These are phyloP conservation scores for Nycticryphes semicollaris DNA, from an alignment of 2,113 vertebrate genomes.

Conservation along the genomic window DNA sequence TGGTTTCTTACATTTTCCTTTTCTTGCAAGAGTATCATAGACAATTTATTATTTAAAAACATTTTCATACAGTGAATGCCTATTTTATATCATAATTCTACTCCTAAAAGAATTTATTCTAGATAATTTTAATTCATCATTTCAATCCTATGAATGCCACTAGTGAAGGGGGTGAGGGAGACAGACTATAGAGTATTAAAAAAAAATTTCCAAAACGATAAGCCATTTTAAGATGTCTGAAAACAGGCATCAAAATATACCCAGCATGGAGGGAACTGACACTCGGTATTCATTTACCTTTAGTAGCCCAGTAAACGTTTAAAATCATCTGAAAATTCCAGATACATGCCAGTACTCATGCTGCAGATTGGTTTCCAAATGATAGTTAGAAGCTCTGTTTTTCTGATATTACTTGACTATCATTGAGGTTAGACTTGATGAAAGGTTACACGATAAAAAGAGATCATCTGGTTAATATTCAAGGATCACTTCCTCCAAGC, in stretches of 20 bases:
- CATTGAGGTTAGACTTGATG: background rate
- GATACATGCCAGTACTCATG: background rate
- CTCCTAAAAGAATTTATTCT: background rate
- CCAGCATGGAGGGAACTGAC: background rate
- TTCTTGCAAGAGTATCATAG: background rate
- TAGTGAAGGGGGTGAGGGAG: fast-evolving
- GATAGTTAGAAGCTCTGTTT: background rate
- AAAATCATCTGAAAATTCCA: background rate
- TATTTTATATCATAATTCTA: background rate
- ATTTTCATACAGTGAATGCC: background rate
- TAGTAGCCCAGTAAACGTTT: background rate
- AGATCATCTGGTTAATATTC: background rate
- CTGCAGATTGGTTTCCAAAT: background rate
- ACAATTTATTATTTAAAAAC: background rate
- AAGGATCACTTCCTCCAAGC: background rate
- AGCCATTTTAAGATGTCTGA: background rate
- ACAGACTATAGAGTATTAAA: background rate
- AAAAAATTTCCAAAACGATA: background rate
- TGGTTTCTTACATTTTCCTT: background rate
- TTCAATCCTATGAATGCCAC: background rate
- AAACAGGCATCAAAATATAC: background rate
- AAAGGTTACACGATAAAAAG: background rate
- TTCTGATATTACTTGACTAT: background rate
- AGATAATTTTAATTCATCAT: background rate
- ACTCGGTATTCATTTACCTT: background rate